Percentiles rank a stretch among this genome's conserved stretches.
Conservation (phyloP, 1,140 invertebrate species). For the Vollenhovia emeryi region DNA sequence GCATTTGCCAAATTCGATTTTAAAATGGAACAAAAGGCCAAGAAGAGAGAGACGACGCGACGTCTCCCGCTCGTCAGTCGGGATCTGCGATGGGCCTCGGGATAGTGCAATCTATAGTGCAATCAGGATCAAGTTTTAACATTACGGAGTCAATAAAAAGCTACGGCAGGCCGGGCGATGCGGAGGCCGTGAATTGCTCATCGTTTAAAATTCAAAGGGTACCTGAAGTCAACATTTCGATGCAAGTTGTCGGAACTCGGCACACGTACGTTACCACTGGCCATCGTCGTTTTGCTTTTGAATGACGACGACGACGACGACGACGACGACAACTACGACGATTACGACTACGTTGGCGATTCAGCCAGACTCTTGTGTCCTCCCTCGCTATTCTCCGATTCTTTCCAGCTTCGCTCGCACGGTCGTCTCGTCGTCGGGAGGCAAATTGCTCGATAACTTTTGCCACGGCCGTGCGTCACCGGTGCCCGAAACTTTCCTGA, state of each 20-base stretch:
- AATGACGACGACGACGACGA: slow-evolving; percentile 15
- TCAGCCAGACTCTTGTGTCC: background rate
- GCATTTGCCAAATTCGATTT: background rate
- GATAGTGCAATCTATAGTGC: too few relatives aligned
- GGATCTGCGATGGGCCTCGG: background rate
- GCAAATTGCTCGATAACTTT: slow-evolving; percentile 69
- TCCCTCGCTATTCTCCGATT: background rate
- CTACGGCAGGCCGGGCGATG: background rate
- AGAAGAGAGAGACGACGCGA: background rate
- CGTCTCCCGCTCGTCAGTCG: background rate
- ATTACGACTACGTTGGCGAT: background rate
- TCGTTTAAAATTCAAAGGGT: slow-evolving; percentile 53
- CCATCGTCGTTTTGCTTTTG: slow-evolving; percentile 20
- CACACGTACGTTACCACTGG: slow-evolving; percentile 27
- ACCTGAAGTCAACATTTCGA: slow-evolving; percentile 10
- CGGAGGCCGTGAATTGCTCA: background rate
- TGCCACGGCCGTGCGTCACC: slow-evolving; percentile 34
- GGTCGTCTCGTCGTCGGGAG: slow-evolving; percentile 34
- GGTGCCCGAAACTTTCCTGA: slow-evolving; percentile 53
- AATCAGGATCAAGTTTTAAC: slow-evolving; percentile 14
- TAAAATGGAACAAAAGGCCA: background rate
- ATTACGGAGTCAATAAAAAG: slow-evolving; percentile 33
- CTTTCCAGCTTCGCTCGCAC: slow-evolving; percentile 21
- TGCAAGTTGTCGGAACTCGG: slow-evolving; percentile 39
- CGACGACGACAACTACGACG: background rate